Evolutionary conservation across 2,888 invertebrate species (phyloP), one percentile per base, ranked within the genome.

Genomic region (Mycogona germanica): DNA sequence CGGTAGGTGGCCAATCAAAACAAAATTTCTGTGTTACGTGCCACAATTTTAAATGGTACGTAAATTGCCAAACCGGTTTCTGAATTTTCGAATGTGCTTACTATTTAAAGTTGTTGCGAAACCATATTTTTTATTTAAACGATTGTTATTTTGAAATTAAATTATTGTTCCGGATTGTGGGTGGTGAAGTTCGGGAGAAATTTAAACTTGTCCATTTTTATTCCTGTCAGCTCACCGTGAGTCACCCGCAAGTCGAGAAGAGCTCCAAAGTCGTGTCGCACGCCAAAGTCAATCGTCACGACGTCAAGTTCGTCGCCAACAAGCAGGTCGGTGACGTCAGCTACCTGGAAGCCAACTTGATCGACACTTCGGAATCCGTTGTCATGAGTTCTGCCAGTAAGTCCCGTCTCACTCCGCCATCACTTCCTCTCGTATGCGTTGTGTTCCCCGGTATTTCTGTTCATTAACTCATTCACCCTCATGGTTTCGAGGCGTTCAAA

Each of bases 221-320:
- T 37, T 38, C 40, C n/a, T 45, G 45, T 19, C 62, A 69, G 83
- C 68, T 91, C 62, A 89, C 89, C 0, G 91, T 92, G 46, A 83
- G 91, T 58, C 92, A 92, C 74, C 91, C 91, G 1, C 82, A 84
- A 57, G 46, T 50, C 2, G 57, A 57, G 42, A 62, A 65, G 26
- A 63, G 63, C 14, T 46, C 51, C 23, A 46, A 38, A 35, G 47
- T 51, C 1, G 57, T 65, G 41, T 77, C 80, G 65, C 79, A 82
- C 68, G 78, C 79, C 63, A 76, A 76, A 69, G 71, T 77, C 63
- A 74, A 76, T 64, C 71, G 75, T 65, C 81, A 81, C 71, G 68
- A 75, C 59, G 79, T 80, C 30, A 82, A 82, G 63, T 62, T 79
- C 64, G 75, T 77, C 59, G 72, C 78, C 37, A 74, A 79, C 7